phyloP scores from a whole-genome alignment of 2,888 invertebrate species.

The Crepidodera aurea region DNA sequence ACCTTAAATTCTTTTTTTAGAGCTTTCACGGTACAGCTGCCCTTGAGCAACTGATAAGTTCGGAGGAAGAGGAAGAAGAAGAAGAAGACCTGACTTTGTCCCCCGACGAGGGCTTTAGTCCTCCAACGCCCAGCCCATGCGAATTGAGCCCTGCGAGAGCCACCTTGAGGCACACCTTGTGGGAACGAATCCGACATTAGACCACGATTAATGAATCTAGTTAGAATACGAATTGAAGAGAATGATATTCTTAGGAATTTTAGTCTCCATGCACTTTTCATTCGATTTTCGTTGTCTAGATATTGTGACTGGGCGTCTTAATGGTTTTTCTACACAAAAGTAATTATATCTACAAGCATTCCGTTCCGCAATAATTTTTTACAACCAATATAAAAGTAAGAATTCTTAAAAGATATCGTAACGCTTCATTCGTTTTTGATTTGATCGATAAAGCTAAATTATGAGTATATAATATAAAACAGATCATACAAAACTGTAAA shows the following conservation, averaged over 20 bases:
- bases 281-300: not conserved
- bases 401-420: too few species aligned
- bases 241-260: slow-evolving; percentile 4
- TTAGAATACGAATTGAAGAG: slow-evolving; percentile 3
- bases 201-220: slow-evolving; percentile 26
- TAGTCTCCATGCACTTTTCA: not conserved
- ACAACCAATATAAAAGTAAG: too few species aligned
- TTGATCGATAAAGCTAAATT: too few species aligned
- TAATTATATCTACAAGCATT: too few species aligned
- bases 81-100: slow-evolving; percentile 61
- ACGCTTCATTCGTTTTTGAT: too few species aligned
- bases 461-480: too few species aligned
- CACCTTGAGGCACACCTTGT: slow-evolving; percentile 54
- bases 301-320: not conserved
- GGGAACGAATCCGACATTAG: slow-evolving; percentile 53
- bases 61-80: slow-evolving; percentile 48
- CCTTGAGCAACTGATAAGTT: slow-evolving; percentile 57
- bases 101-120: slow-evolving; percentile 61
- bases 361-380: too few species aligned
- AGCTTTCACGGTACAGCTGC: slow-evolving; percentile 63
- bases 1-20: slow-evolving; percentile 43
- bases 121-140: slow-evolving; percentile 61
- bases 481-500: too few species aligned
- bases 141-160: slow-evolving; percentile 58
- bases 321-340: too few species aligned